Evolutionary conservation across 2,888 invertebrate genomes (phyloP), one percentile per base, ranked within the genome.

Genomic region (Sepiola atlantica): DNA sequence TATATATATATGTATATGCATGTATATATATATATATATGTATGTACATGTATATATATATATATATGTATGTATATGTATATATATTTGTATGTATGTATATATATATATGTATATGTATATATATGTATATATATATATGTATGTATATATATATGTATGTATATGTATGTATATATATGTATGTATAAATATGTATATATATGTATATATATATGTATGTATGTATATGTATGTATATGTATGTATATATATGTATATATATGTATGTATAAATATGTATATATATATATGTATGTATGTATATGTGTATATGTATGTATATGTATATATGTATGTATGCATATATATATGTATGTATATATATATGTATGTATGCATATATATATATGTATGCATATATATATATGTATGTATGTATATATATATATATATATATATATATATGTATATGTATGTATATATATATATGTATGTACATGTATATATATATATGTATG

Each of bases 11-110:
- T 28, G 77, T 28, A 18, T 77, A 77, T 77, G 20, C 20, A 18
- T 28, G 24, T 77, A 77, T 77, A 77, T 77, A 77, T 77, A 77
- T 77, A 77, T 77, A 77, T 77, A 77, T 77, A 77, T 77, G 24
- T 77, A 77, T 77, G 24, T 77, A 77, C 28, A 77, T 77, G 24
- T 77, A 77, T 77, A 77, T 77, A 77, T 77, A 77, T 77, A 77
- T 77, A 77, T 77, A 77, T 77, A 77, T 77, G 24, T 77, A 77
- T 77, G 24, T 77, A 77, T 77, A 77, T 77, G 24, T 77, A 28
- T 77, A 77, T 77, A 77, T 77, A 77, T 77, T 28, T 18, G 77
- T 77, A 77, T 77, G 97, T 97, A 95, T 77, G 95, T 94, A 77
- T 24, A 57, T 93, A 57, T 77, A 45, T 92, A 16, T 14, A 14